Percentiles rank a stretch among this genome's conserved stretches.
These are phyloP conservation scores for Poeciliopsis retropinna DNA, from an alignment of 2,113 vertebrate genomes.

Conservation along the genomic window DNA sequence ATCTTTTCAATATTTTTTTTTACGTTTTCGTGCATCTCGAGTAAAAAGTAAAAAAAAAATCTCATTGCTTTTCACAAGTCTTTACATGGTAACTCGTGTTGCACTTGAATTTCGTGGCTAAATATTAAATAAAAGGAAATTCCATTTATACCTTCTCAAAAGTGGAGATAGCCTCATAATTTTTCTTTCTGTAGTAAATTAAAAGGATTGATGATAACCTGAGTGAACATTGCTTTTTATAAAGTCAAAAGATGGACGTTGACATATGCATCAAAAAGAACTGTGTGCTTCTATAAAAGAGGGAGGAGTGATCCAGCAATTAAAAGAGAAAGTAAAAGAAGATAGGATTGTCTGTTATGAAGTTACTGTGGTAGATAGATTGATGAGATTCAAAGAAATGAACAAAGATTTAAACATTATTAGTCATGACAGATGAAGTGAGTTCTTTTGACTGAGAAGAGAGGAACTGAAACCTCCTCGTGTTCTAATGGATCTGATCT, in stretches of 20 bases:
- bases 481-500: constrained; percentile 54
- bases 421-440: constrained; percentile 48
- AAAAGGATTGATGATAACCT: background rate
- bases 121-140: too few relatives aligned
- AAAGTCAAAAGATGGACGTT: background rate
- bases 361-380: constrained; percentile 38
- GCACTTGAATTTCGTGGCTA: too few relatives aligned
- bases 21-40: background rate
- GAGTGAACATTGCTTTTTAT: background rate
- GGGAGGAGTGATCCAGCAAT: constrained; percentile 24
- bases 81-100: too few relatives aligned
- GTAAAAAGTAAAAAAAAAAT: too few relatives aligned
- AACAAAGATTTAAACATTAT: constrained; percentile 39
- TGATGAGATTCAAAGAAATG: constrained; percentile 24
- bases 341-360: constrained; percentile 19
- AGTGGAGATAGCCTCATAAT: background rate
- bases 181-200: background rate
- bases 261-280: constrained; percentile 20
- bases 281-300: constrained; percentile 4
- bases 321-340: constrained; percentile 16
- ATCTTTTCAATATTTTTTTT: background rate
- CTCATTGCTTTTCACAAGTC: too few relatives aligned
- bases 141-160: too few relatives aligned
- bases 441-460: constrained; percentile 21
- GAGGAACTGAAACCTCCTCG: constrained; percentile 11